Evolutionary conservation across 2,888 invertebrate genomes (phyloP).

Genomic region (Melitaea athalia): DNA sequence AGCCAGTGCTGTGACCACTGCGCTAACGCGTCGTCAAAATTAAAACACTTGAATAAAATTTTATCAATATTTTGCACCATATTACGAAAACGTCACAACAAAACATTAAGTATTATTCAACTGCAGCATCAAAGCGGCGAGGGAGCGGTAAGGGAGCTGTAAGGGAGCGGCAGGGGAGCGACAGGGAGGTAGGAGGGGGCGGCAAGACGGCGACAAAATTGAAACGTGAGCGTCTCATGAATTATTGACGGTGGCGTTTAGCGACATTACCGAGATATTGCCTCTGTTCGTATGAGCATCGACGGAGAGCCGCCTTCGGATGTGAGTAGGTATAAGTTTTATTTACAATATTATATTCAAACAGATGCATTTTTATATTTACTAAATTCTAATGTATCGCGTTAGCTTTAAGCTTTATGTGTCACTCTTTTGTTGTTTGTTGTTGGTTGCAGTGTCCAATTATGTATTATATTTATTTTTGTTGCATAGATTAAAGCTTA

Average conservation of each 20-base stretch:
- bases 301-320: background rate
- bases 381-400: too few species aligned
- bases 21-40: too few species aligned
- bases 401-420: background rate
- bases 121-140: background rate
- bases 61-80: too few species aligned
- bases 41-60: too few species aligned
- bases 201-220: conserved; percentile 12
- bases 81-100: background rate
- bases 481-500: too few species aligned
- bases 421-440: too few species aligned
- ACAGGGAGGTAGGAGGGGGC: background rate
- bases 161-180: background rate
- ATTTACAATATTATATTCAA: background rate
- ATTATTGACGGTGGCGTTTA: conserved; percentile 25
- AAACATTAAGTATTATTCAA: background rate
- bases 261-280: conserved; percentile 22
- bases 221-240: conserved; percentile 25
- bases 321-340: background rate
- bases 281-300: conserved; percentile 15
- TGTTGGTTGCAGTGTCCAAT: too few species aligned
- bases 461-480: too few species aligned
- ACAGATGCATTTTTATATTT: too few species aligned
- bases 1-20: too few species aligned
- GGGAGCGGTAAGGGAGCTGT: too few species aligned